Base-by-base conservation (phyloP, 1,140 invertebrate genomes). In the Lepidotrigona ventralis region DNA sequence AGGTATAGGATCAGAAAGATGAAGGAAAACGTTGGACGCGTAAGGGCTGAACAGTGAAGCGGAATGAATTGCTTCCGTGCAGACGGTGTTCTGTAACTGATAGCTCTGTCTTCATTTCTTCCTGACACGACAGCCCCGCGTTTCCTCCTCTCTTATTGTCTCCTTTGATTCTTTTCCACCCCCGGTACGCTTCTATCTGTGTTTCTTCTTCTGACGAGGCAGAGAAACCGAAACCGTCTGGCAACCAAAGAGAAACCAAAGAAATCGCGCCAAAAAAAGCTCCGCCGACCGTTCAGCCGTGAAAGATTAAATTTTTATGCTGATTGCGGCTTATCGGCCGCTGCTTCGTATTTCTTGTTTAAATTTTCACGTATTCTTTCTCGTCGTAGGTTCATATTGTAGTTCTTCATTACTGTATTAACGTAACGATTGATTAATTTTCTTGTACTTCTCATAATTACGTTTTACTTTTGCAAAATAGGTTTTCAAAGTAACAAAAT, bases 101-200 rank as follows among this genome's bases (percentile, higher is more conserved):
- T 92, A 92, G 89, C 85, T 90, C 90, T 90, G 89, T 91, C 91
- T 92, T 90, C 91, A 91, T 92, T 92, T 90, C 90, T 91, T 92
- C 90, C 88, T 88, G 88, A 90, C 91, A 91, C 90, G 91, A 88
- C 90, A 89, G 85, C 80, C 80, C 39, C 79, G 86, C 85, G 85
- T 84, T 90, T 87, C 84, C 87, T 85, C 56, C 80, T 39, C 70
- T 39, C 81, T 85, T 87, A 83, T 89, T 88, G 81, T 86, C 81
- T 85, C 75, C 82, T 89, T 90, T 90, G 88, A 81, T 83, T 88
- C 88, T 85, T 85, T 76, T 84, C 78, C 76, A 84, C 71, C 85
- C 39, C 68, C 39, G 39, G 63, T 72, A 78, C 66, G 69, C 39
- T 75, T 81, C 80, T 63, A 81, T 79, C 72, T 33, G 58, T 76